Conservation (phyloP, 2,888 invertebrate species). For the Chymomyza fuscimana region DNA sequence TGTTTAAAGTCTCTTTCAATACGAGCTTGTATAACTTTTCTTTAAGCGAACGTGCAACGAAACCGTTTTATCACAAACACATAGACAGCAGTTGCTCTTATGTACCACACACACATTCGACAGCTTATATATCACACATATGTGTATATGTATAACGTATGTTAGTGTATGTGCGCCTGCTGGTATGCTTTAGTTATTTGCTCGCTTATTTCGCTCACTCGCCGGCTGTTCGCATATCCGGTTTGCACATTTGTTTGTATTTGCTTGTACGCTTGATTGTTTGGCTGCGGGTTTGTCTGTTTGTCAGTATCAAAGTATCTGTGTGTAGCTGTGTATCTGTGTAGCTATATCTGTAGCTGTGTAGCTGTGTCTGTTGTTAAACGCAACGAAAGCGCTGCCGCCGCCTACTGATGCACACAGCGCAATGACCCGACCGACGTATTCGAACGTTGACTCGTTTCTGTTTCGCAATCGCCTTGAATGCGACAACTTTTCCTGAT, state of each 20-base stretch:
- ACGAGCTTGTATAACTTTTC: neutral
- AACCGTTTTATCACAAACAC: neutral
- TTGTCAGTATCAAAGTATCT: neutral
- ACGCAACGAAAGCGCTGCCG: slow-evolving; percentile 24
- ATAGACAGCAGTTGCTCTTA: neutral
- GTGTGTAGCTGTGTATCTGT: neutral
- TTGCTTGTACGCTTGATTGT: slow-evolving; percentile 6
- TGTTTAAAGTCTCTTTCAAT: neutral
- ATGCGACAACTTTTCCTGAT: slow-evolving; percentile 56
- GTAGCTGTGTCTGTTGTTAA: slow-evolving; percentile 21
- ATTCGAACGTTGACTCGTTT: slow-evolving; percentile 78
- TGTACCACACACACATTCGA: neutral
- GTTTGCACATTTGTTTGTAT: slow-evolving; percentile 2
- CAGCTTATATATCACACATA: neutral
- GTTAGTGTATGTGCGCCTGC: slow-evolving; percentile 31
- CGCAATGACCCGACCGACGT: slow-evolving; percentile 77
- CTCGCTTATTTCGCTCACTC: slow-evolving; percentile 18
- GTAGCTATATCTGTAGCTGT: neutral
- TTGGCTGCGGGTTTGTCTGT: neutral
- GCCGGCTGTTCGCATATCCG: slow-evolving; percentile 1
- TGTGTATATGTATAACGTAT: neutral
- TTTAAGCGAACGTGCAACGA: neutral
- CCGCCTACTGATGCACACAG: slow-evolving; percentile 53
- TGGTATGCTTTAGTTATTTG: slow-evolving; percentile 45
- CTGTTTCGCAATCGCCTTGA: slow-evolving; percentile 58